A percentile compares a stretch with the other conserved stretches of the same genome.
phyloP scores from a whole-genome alignment of 2,797 vertebrate species.

The Galagoides demidoff region DNA sequence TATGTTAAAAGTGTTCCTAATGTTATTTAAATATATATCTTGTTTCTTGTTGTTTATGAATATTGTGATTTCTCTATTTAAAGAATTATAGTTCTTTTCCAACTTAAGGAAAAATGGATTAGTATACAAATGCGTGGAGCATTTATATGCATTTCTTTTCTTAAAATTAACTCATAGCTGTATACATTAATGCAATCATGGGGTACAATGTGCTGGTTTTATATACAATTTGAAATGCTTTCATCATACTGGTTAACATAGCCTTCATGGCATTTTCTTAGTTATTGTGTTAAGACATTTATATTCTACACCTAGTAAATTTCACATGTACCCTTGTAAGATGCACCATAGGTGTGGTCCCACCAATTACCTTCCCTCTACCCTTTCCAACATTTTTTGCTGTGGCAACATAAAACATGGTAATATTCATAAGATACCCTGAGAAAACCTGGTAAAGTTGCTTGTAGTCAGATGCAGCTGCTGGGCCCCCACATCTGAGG shows the following conservation, averaged over 20 bases:
- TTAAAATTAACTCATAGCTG: no score
- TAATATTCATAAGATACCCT: not conserved
- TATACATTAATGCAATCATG: no score
- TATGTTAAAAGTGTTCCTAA: not conserved
- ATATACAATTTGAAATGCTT: no score
- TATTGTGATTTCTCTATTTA: constrained; percentile 32
- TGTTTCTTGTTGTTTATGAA: constrained; percentile 16
- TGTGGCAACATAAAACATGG: not conserved
- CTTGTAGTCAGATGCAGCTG: not conserved
- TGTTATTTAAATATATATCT: not conserved
- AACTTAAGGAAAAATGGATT: not conserved
- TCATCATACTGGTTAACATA: no score
- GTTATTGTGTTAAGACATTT: no score
- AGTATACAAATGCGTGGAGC: not conserved
- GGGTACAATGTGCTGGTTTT: no score
- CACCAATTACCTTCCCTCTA: no score
- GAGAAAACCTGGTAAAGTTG: not conserved
- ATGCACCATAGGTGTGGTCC: no score
- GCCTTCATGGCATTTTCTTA: no score
- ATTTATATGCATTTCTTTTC: not conserved
- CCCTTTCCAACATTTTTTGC: not conserved
- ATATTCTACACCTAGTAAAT: no score
- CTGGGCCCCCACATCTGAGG: not conserved
- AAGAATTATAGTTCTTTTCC: not conserved
- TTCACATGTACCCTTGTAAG: no score